Conservation (phyloP, 2,113 vertebrate genomes). For the Callaeas wilsoni region DNA sequence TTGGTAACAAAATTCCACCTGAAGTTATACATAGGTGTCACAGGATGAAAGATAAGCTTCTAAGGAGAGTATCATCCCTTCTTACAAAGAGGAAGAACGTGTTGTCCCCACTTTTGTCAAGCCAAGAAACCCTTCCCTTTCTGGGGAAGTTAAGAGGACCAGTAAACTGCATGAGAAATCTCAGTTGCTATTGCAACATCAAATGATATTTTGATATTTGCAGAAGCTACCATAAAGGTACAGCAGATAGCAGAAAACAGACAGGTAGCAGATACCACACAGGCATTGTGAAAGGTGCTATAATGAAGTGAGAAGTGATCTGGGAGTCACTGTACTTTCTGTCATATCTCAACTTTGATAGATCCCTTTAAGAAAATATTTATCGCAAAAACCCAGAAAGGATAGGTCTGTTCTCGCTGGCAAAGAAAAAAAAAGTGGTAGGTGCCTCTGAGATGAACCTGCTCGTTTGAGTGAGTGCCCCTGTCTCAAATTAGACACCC, state of each 20-base stretch:
- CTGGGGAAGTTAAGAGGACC: not conserved
- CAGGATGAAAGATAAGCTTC: slow-evolving; percentile 21
- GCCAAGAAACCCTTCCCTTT: not conserved
- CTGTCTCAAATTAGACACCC: not conserved
- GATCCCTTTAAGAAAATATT: not conserved
- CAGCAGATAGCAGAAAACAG: not conserved
- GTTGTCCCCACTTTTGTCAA: not conserved
- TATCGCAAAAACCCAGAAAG: not conserved
- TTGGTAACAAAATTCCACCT: slow-evolving; percentile 11
- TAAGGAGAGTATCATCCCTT: not conserved
- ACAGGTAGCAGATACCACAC: not conserved
- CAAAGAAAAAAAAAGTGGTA: not conserved
- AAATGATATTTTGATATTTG: not conserved
- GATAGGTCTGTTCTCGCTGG: not conserved
- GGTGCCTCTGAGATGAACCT: not conserved
- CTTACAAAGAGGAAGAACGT: not conserved
- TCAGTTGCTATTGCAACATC: not conserved
- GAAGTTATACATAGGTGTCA: slow-evolving; percentile 6
- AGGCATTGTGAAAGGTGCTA: not conserved
- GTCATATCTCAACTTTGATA: not conserved
- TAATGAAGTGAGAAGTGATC: not conserved
- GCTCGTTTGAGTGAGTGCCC: not conserved
- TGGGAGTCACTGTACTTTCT: not conserved
- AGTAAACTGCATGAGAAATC: not conserved
- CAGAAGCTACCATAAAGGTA: not conserved